Evolutionary conservation across 2,797 vertebrate species (phyloP), one percentile per base, ranked within the genome.

Genomic region (Pyrocephalus nanus): DNA sequence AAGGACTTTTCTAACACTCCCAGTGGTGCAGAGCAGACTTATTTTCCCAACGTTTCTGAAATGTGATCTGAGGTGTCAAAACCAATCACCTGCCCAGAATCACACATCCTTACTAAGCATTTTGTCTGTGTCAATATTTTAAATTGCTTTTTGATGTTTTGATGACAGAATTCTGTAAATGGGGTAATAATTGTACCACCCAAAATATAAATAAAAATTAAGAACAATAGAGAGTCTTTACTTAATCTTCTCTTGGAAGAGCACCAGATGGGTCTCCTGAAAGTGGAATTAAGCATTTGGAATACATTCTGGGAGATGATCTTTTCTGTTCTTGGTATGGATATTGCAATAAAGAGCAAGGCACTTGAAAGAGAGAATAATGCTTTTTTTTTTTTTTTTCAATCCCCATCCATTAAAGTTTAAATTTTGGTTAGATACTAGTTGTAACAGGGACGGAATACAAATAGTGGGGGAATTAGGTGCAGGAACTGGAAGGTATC

Each of bases 11-110:
- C 40, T 73, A 84, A 82, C 17, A 42, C 29, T 73, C 30, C 17
- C 48, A 86, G 45, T 1, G 2, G 7, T 36, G 42, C 9, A 51
- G 22, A 42, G n/a, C 42, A 80, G 38, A 48, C 83, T 12, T 90
- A 53, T 71, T 88, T 92, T 92, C 54, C 66, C 57, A 84, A 0
- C 47, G 27, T 70, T 82, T 92, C 71, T 87, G 55, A 79, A 94
- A 86, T 69, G 73, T 53, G 47, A 55, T 73, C 54, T 78, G 27
- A 83, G 29, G 20, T 70, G 43, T 82, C 60, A 72, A 92, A 95
- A 66, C 4, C 43, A 75, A 55, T 84, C 4, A 3, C 43, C 51
- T 75, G 13, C 27, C 62, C 60, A 73, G 40, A 62, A 47, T 27
- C 38, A 70, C 22, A 53, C 7, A 2, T 43, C 43, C 67, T 93